These are phyloP conservation scores for Acanthurus leucopareius DNA, from an alignment of 2,797 vertebrate species.

Conservation along the genomic window DNA sequence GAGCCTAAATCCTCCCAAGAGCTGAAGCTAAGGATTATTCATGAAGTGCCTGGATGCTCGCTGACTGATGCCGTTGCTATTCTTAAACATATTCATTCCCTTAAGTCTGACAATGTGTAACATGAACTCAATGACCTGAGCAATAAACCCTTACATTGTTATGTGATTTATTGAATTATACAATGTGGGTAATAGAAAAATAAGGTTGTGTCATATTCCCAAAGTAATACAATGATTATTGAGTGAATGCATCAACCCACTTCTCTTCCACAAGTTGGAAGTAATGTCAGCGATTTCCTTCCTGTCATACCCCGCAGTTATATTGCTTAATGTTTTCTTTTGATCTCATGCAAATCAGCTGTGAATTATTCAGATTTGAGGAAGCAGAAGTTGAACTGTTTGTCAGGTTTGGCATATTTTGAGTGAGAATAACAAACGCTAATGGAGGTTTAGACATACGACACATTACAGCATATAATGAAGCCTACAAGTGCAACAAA, in stretches of 20 bases:
- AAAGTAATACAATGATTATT: constrained; percentile 37
- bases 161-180: constrained; percentile 26
- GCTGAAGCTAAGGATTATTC: background rate
- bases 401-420: constrained; percentile 28
- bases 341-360: constrained; percentile 59
- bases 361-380: constrained; percentile 51
- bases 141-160: constrained; percentile 27
- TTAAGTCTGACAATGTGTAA: constrained; percentile 14
- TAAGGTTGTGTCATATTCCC: constrained; percentile 30
- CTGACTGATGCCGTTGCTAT: constrained; percentile 4
- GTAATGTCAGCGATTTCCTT: constrained; percentile 54
- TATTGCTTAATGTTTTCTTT: constrained; percentile 41
- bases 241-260: constrained; percentile 34
- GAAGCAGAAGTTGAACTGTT: constrained; percentile 40
- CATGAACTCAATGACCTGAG: constrained; percentile 20
- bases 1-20: background rate
- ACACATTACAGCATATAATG: background rate
- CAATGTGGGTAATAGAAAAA: constrained; percentile 2
- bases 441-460: constrained; percentile 5
- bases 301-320: constrained; percentile 43
- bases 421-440: constrained; percentile 5
- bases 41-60: background rate
- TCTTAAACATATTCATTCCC: background rate
- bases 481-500: background rate
- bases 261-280: constrained; percentile 30